phyloP scores from a whole-genome alignment of 2,797 vertebrate genomes.

The Gadopsis marmoratus region DNA sequence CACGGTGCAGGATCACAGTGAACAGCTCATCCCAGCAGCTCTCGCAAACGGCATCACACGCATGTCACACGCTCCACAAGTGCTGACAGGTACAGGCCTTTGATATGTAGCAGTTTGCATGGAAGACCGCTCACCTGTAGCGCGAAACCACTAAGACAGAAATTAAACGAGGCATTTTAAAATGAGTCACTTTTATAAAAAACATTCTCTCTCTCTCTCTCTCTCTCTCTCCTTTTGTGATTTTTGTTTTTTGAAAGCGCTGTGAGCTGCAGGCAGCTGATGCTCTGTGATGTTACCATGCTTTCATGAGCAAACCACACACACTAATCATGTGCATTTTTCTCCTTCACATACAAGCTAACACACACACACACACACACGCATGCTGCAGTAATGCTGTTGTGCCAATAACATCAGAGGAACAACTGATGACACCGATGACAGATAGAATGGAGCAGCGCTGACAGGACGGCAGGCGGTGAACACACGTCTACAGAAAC shows the following conservation, averaged over 20 bases:
- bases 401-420: slow-evolving; percentile 50
- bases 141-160: slow-evolving; percentile 37
- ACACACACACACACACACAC: slow-evolving; percentile 10
- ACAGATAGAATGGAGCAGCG: slow-evolving; percentile 46
- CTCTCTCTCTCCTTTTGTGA: background rate
- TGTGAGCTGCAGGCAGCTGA: slow-evolving; percentile 21
- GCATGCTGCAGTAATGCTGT: slow-evolving; percentile 9
- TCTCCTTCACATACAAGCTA: background rate
- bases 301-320: slow-evolving; percentile 19
- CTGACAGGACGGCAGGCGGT: slow-evolving; percentile 48
- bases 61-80: slow-evolving; percentile 43
- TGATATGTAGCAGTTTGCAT: slow-evolving; percentile 14
- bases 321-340: slow-evolving; percentile 15
- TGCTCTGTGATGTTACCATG: slow-evolving; percentile 2
- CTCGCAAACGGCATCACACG: slow-evolving; percentile 53
- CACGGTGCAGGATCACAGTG: slow-evolving; percentile 66
- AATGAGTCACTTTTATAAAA: slow-evolving; percentile 25
- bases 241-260: background rate
- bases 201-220: background rate
- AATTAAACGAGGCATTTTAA: slow-evolving; percentile 56
- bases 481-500: slow-evolving; percentile 23
- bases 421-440: slow-evolving; percentile 51
- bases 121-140: slow-evolving; percentile 1
- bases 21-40: slow-evolving; percentile 55
- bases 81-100: slow-evolving; percentile 59